Percentiles rank a stretch among this genome's conserved stretches.
Conservation (phyloP, 2,113 vertebrate genomes). For the Nymphicus hollandicus region DNA sequence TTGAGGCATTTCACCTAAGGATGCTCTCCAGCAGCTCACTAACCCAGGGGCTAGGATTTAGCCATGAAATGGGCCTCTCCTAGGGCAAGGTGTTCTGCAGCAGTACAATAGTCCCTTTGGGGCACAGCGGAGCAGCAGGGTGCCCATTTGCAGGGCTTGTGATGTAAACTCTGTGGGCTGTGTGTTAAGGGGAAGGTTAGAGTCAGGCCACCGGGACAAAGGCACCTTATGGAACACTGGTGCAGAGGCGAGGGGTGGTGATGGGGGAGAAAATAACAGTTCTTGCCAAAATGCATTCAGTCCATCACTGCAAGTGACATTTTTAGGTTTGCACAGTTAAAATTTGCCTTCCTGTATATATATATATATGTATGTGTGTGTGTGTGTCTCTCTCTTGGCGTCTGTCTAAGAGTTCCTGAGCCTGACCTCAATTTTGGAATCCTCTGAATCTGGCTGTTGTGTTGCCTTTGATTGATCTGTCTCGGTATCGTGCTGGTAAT, state of each 20-base stretch:
- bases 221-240: background rate
- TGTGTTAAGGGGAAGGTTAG: background rate
- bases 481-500: background rate
- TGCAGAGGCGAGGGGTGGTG: background rate
- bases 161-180: background rate
- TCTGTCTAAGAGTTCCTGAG: background rate
- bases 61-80: background rate
- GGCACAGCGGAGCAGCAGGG: background rate
- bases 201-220: background rate
- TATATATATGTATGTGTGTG: no score
- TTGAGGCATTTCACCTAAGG: rapidly evolving
- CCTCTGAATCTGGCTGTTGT: conserved; percentile 27
- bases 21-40: background rate
- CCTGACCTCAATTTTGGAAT: conserved; percentile 44
- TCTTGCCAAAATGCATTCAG: background rate
- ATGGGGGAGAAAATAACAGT: background rate
- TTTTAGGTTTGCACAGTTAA: conserved; percentile 28
- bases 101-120: background rate
- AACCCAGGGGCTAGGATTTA: background rate
- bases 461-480: conserved; percentile 38
- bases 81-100: background rate
- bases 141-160: background rate
- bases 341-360: background rate
- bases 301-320: background rate
- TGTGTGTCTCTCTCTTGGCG: background rate